These are phyloP conservation scores for Plecotus auritus DNA, from an alignment of 2,113 vertebrate species.

Conservation along the genomic window DNA sequence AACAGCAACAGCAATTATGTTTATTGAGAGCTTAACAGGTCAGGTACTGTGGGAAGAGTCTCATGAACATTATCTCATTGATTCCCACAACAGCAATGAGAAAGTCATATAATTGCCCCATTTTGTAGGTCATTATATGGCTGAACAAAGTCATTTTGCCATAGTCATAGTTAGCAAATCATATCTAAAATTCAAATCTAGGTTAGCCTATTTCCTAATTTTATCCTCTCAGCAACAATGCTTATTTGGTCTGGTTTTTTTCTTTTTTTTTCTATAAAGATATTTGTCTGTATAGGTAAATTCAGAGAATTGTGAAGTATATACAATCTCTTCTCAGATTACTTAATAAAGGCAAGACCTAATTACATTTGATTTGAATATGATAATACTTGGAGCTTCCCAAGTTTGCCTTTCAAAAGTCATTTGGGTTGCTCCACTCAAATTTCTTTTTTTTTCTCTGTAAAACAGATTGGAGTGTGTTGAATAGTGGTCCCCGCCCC, in stretches of 20 bases:
- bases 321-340: not conserved
- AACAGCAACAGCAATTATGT: not conserved
- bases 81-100: not conserved
- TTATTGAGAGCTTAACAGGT: not conserved
- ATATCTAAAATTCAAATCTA: not conserved
- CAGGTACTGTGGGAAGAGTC: not conserved
- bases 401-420: slow-evolving; percentile 8
- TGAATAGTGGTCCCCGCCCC: not conserved
- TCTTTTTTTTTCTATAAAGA: not conserved
- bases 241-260: not conserved
- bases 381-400: not conserved
- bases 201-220: not conserved
- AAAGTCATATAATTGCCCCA: not conserved
- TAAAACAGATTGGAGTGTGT: not conserved
- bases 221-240: not conserved
- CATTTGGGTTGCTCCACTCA: not conserved
- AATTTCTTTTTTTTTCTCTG: not conserved
- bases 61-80: not conserved
- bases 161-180: not conserved
- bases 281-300: not conserved
- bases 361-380: slow-evolving; percentile 10
- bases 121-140: not conserved
- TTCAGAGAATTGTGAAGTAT: not conserved
- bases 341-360: not conserved
- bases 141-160: not conserved